phyloP scores from a whole-genome alignment of 2,797 vertebrate species.

The Periophthalmus magnuspinnatus region DNA sequence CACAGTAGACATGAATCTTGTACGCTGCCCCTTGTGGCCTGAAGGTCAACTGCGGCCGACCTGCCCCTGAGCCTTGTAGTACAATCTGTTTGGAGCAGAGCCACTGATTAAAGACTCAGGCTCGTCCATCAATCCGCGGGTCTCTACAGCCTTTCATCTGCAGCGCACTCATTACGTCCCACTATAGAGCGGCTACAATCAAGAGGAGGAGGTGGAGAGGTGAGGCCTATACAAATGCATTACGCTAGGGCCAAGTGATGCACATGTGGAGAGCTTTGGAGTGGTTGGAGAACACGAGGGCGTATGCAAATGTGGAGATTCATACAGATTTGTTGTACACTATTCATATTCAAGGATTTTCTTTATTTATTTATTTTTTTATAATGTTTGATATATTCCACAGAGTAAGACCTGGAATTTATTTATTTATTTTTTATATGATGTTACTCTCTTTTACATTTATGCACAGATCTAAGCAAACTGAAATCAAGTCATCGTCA shows the following conservation, averaged over 20 bases:
- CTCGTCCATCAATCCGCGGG: constrained; percentile 68
- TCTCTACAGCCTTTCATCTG: constrained; percentile 72
- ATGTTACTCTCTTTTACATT: background rate
- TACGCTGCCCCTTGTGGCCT: constrained; percentile 26
- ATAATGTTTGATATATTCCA: background rate
- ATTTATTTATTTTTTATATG: background rate
- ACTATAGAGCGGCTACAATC: constrained; percentile 62
- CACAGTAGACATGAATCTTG: background rate
- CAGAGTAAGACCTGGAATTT: background rate
- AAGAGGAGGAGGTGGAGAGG: constrained; percentile 61
- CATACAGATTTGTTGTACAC: background rate
- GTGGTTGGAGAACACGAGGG: constrained; percentile 26
- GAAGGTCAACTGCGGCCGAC: constrained; percentile 39
- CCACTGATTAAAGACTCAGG: constrained; percentile 72
- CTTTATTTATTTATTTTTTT: background rate
- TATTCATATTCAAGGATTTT: background rate
- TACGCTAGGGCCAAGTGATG: constrained; percentile 46
- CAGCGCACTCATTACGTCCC: constrained; percentile 70
- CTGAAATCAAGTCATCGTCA: background rate
- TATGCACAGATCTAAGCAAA: background rate
- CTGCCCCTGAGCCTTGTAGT: constrained; percentile 35
- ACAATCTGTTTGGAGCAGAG: constrained; percentile 62
- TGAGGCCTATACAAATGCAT: constrained; percentile 51
- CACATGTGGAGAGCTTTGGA: constrained; percentile 38
- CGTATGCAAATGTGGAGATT: constrained; percentile 28